Conservation (phyloP, 2,888 invertebrate species). For the Myopa tessellatipennis region DNA sequence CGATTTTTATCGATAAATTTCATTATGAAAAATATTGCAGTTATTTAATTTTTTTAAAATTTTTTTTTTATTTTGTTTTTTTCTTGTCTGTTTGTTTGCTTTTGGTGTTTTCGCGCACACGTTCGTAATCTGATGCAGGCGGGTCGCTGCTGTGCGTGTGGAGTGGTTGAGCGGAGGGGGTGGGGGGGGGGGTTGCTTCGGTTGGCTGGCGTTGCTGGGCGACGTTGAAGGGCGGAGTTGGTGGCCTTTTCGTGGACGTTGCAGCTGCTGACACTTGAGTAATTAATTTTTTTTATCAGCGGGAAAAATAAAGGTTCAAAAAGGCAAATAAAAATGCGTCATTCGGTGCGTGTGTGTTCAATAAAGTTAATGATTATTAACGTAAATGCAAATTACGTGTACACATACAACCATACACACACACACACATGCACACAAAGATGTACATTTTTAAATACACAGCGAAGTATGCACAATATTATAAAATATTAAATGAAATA, state of each 20-base stretch:
- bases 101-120: not conserved
- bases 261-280: slow-evolving; percentile 23
- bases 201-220: not conserved
- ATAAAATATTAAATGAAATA: slow-evolving; percentile 3
- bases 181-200: not conserved
- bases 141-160: not conserved
- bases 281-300: slow-evolving; percentile 24
- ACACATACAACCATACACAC: not conserved
- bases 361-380: slow-evolving; percentile 12
- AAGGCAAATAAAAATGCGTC: slow-evolving; percentile 2
- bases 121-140: not conserved
- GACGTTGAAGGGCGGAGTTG: not conserved
- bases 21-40: slow-evolving; percentile 27
- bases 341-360: not conserved
- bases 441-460: not conserved
- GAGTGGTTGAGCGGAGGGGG: not conserved
- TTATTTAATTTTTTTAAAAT: not conserved
- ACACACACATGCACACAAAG: not conserved
- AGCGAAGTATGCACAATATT: not conserved
- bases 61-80: too few relatives aligned
- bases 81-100: too few relatives aligned
- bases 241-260: not conserved
- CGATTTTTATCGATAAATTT: slow-evolving; percentile 29
- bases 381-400: slow-evolving; percentile 10
- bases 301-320: not conserved